Conservation (phyloP, 30 jellyfish, hydroid and myxozoan species). For the Pelagia noctiluca region DNA sequence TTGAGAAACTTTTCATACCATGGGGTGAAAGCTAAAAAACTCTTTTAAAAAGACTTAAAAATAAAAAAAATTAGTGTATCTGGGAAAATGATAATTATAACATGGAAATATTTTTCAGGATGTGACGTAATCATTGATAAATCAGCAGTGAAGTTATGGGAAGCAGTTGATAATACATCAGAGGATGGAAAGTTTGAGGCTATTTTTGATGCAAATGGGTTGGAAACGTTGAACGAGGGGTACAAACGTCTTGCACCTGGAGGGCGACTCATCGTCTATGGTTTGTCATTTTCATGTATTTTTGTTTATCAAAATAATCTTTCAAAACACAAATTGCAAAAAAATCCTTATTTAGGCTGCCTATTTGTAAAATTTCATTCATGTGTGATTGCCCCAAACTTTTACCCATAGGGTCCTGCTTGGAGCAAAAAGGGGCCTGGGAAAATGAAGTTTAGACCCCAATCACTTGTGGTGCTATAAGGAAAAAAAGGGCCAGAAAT, state of each 20-base stretch:
- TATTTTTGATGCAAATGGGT: constrained; percentile 94
- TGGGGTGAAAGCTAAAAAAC: no score
- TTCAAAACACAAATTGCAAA: neutral
- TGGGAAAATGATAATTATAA: no score
- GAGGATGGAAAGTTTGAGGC: constrained; percentile 73
- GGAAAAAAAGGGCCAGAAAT: no score
- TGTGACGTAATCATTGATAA: constrained; percentile 93
- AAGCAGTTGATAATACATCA: constrained; percentile 37
- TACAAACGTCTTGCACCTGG: constrained; percentile 76
- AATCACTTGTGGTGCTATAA: no score
- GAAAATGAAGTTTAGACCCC: no score
- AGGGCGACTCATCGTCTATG: constrained; percentile 91
- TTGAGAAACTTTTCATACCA: no score
- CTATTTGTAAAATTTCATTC: neutral
- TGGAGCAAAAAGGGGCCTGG: no score
- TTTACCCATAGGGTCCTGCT: no score
- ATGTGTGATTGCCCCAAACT: no score
- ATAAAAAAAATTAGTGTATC: no score
- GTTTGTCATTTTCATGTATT: constrained; percentile 40
- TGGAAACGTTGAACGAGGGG: constrained; percentile 76
- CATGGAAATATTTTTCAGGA: constrained; percentile 35
- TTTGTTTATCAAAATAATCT: no score
- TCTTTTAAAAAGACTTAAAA: no score
- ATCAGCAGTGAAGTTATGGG: constrained; percentile 74
- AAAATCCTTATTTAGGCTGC: neutral